Conservation (phyloP, 2,888 invertebrate genomes). For the Drosophila limbata region DNA sequence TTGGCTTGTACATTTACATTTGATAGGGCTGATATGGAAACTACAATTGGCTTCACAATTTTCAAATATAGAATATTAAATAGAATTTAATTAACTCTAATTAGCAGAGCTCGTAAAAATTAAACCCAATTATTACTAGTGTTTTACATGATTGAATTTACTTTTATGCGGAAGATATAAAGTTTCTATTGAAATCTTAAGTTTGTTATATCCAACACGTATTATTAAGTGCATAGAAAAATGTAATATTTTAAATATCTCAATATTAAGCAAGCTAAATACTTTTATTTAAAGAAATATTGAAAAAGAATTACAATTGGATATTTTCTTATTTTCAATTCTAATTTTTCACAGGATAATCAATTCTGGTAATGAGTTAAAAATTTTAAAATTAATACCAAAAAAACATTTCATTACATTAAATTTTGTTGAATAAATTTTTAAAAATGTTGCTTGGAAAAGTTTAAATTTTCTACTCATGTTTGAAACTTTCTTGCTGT, state of each 20-base stretch:
- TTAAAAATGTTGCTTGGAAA: not conserved
- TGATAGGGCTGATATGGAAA: not conserved
- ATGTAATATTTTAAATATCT: not conserved
- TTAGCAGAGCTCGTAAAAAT: no score
- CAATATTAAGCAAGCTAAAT: no score
- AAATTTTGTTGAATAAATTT: not conserved
- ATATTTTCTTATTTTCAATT: not conserved
- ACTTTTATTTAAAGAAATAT: no score
- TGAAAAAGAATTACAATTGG: no score
- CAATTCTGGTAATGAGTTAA: no score
- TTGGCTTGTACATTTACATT: conserved; percentile 7
- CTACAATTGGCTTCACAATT: not conserved
- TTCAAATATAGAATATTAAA: not conserved
- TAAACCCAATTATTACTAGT: no score
- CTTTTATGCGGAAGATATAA: not conserved
- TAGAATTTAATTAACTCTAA: not conserved
- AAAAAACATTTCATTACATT: not conserved
- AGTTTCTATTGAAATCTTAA: not conserved
- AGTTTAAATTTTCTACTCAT: not conserved
- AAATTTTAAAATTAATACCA: not conserved
- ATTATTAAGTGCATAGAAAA: no score
- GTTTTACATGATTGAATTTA: not conserved
- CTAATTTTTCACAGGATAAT: not conserved
- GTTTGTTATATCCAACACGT: no score
- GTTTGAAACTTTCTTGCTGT: not conserved